Conservation (phyloP, 2,888 invertebrate species). For the Oligia fasciuncula region DNA sequence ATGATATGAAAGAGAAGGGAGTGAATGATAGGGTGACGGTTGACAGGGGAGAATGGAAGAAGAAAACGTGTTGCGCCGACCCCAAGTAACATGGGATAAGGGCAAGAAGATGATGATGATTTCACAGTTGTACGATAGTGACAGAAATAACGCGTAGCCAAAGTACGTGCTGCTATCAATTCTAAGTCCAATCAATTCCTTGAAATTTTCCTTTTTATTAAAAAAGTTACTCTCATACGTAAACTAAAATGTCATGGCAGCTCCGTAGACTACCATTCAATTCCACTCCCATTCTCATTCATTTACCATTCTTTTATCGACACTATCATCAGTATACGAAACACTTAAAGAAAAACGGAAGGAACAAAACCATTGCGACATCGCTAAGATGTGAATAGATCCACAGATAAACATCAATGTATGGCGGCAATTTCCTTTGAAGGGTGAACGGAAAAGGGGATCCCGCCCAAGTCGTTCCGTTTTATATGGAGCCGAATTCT, state of each 20-base stretch:
- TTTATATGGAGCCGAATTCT: slow-evolving; percentile 72
- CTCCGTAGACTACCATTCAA: slow-evolving; percentile 32
- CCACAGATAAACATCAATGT: slow-evolving; percentile 85
- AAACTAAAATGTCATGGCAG: not conserved
- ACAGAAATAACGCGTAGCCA: not conserved
- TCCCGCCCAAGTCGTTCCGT: slow-evolving; percentile 75
- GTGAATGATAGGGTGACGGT: too few relatives aligned
- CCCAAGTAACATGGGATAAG: too few relatives aligned
- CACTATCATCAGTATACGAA: slow-evolving; percentile 52
- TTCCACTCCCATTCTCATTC: not conserved
- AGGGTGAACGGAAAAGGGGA: slow-evolving; percentile 83
- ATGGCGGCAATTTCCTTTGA: slow-evolving; percentile 86
- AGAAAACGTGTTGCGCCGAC: too few relatives aligned
- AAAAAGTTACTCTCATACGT: not conserved
- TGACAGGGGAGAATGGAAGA: too few relatives aligned
- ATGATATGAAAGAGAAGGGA: too few relatives aligned
- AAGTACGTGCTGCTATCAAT: not conserved
- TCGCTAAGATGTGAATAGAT: slow-evolving; percentile 84
- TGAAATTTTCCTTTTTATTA: too few relatives aligned
- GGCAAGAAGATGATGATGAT: too few relatives aligned
- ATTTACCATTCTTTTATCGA: slow-evolving; percentile 46
- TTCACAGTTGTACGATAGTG: not conserved
- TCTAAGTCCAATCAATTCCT: not conserved
- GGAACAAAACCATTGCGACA: slow-evolving; percentile 74
- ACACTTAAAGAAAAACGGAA: slow-evolving; percentile 65